Conservation (phyloP, 2,888 invertebrate genomes). For the Galerucella pusilla region DNA sequence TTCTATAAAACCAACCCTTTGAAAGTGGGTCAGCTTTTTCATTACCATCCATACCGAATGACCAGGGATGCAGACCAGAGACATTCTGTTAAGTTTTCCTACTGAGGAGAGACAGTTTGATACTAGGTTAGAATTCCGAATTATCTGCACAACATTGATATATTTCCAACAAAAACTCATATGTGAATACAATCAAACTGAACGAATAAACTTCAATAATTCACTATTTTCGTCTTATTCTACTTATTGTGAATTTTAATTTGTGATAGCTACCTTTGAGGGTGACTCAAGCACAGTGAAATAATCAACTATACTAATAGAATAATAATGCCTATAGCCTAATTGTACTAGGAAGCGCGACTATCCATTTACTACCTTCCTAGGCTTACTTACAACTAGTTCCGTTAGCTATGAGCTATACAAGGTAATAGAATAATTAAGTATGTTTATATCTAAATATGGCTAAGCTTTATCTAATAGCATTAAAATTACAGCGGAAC, state of each 20-base stretch:
- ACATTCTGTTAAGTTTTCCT: no score
- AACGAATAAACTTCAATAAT: neutral
- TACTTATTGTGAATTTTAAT: constrained; percentile 8
- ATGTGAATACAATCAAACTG: constrained; percentile 5
- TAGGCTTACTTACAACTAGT: constrained; percentile 47
- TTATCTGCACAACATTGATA: no score
- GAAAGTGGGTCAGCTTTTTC: no score
- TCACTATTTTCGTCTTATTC: neutral
- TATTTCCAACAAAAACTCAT: neutral
- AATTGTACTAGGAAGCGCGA: constrained; percentile 28
- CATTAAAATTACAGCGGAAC: neutral
- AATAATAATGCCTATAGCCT: constrained; percentile 25
- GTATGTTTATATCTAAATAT: constrained; percentile 2
- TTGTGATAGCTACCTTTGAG: constrained; percentile 14
- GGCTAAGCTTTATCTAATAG: constrained; percentile 13
- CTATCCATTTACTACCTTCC: constrained; percentile 27
- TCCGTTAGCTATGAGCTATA: constrained; percentile 46
- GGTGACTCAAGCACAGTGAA: constrained; percentile 25
- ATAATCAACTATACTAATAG: constrained; percentile 6
- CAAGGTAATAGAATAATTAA: constrained; percentile 36
- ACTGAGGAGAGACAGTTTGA: no score
- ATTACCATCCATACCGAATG: no score
- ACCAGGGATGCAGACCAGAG: no score
- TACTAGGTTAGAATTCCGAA: no score
- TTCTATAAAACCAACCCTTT: no score